Evolutionary conservation across 2,113 vertebrate species (phyloP).

Genomic region (Brachionichthys hirsutus): DNA sequence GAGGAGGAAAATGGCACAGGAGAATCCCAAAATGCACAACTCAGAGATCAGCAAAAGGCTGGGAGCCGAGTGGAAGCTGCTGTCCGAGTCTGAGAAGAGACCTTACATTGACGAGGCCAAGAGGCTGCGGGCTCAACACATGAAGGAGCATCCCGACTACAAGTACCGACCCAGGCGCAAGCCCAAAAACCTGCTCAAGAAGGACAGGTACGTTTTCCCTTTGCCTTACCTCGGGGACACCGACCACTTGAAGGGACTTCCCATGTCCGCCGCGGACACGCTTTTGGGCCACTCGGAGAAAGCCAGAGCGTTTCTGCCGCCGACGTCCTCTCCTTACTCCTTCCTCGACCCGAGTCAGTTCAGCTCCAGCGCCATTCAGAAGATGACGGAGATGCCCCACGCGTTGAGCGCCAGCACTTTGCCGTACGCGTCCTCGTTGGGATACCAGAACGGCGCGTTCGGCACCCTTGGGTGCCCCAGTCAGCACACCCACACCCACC

Average conservation of each 20-base stretch:
- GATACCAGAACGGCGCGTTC: slow-evolving; percentile 98
- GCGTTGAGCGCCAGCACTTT: slow-evolving; percentile 91
- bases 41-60: slow-evolving; percentile 98
- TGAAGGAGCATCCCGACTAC: slow-evolving; percentile 99
- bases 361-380: slow-evolving; percentile 95
- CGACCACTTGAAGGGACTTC: slow-evolving; percentile 95
- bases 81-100: slow-evolving; percentile 96
- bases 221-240: slow-evolving; percentile 98
- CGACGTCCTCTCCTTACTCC: slow-evolving; percentile 92
- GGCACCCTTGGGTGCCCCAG: slow-evolving; percentile 93
- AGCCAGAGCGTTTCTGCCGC: slow-evolving; percentile 94
- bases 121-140: slow-evolving; percentile 94
- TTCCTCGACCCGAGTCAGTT: slow-evolving; percentile 98
- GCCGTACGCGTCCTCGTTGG: slow-evolving; percentile 96
- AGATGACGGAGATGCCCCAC: slow-evolving; percentile 99
- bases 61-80: slow-evolving; percentile 97
- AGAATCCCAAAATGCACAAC: slow-evolving; percentile 99
- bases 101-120: slow-evolving; percentile 99
- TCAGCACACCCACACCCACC: slow-evolving; percentile 99
- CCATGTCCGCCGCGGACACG: slow-evolving; percentile 90
- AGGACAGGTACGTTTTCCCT: slow-evolving; percentile 99
- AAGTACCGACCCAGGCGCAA: slow-evolving; percentile 98
- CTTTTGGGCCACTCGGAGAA: slow-evolving; percentile 91
- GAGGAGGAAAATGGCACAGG: slow-evolving; percentile 98
- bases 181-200: slow-evolving; percentile 98